These are phyloP conservation scores for Marasmarcha lunaedactyla DNA, from an alignment of 2,888 invertebrate genomes.

Conservation along the genomic window DNA sequence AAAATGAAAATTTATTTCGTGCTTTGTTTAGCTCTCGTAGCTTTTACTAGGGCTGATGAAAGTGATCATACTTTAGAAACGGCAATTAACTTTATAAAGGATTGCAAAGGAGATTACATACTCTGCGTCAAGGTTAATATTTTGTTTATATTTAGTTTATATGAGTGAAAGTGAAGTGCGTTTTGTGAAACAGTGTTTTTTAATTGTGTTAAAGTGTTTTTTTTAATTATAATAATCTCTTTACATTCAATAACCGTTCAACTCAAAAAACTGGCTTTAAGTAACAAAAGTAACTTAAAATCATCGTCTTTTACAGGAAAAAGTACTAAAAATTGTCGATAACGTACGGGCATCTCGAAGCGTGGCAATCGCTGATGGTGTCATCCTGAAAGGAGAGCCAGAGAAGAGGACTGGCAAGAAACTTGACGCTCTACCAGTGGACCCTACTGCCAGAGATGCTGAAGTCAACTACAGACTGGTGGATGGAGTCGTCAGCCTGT, in stretches of 20 bases:
- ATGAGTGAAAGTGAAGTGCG: slow-evolving; percentile 54
- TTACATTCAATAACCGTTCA: no score
- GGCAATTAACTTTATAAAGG: slow-evolving; percentile 76
- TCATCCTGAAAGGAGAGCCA: slow-evolving; percentile 68
- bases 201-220: no score
- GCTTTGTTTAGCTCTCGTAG: slow-evolving; percentile 45
- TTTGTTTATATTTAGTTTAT: slow-evolving; percentile 22
- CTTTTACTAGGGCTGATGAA: slow-evolving; percentile 48
- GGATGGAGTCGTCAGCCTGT: slow-evolving; percentile 80
- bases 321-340: slow-evolving; percentile 78
- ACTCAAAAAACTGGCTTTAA: no score
- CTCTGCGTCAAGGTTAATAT: slow-evolving; percentile 79
- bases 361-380: slow-evolving; percentile 73
- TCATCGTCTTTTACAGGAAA: slow-evolving; percentile 61
- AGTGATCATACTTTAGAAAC: slow-evolving; percentile 71
- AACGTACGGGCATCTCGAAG: slow-evolving; percentile 46
- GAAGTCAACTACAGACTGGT: slow-evolving; percentile 79
- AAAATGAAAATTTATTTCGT: slow-evolving; percentile 45
- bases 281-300: not conserved
- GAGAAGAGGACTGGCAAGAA: slow-evolving; percentile 64
- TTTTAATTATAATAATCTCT: no score
- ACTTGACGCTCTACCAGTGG: slow-evolving; percentile 77
- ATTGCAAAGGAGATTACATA: slow-evolving; percentile 76
- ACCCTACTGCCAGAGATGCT: slow-evolving; percentile 78
- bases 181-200: slow-evolving; percentile 13